Conservation (phyloP, 2,113 vertebrate genomes). For the Labeo rohita region DNA sequence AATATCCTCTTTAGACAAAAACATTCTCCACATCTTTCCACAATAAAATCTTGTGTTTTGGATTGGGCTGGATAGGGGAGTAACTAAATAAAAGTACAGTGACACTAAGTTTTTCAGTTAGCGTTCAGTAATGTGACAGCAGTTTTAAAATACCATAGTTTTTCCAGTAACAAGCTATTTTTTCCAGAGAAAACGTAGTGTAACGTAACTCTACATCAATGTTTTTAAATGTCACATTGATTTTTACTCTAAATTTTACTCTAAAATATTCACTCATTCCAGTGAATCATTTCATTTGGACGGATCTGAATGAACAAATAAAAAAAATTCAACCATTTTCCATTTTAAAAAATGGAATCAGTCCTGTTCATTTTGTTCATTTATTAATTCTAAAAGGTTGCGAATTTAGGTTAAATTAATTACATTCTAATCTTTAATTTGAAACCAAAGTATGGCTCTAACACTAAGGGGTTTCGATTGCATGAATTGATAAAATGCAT, state of each 20-base stretch:
- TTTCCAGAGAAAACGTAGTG: background rate
- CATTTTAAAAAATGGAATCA: too few relatives aligned
- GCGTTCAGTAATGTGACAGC: background rate
- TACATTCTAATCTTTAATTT: too few relatives aligned
- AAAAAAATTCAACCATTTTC: too few relatives aligned
- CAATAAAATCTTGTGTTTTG: background rate
- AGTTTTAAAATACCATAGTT: background rate
- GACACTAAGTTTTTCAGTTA: background rate
- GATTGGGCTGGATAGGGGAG: background rate
- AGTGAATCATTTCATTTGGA: background rate
- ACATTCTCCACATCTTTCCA: slow-evolving; percentile 13
- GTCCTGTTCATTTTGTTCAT: too few relatives aligned
- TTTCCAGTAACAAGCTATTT: background rate
- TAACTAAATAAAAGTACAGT: background rate
- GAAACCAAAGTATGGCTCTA: too few relatives aligned
- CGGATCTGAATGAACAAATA: background rate
- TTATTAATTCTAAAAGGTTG: too few relatives aligned
- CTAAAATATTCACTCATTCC: background rate
- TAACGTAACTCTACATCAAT: background rate
- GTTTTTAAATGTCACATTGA: background rate
- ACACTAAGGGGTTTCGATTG: background rate
- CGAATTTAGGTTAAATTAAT: too few relatives aligned
- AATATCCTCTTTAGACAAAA: slow-evolving; percentile 33
- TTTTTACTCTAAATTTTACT: background rate
- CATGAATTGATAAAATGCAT: background rate